Percentiles rank a stretch among this genome's conserved stretches.
These are phyloP conservation scores for Papilio dardanus DNA, from an alignment of 1,140 invertebrate species.

Conservation along the genomic window DNA sequence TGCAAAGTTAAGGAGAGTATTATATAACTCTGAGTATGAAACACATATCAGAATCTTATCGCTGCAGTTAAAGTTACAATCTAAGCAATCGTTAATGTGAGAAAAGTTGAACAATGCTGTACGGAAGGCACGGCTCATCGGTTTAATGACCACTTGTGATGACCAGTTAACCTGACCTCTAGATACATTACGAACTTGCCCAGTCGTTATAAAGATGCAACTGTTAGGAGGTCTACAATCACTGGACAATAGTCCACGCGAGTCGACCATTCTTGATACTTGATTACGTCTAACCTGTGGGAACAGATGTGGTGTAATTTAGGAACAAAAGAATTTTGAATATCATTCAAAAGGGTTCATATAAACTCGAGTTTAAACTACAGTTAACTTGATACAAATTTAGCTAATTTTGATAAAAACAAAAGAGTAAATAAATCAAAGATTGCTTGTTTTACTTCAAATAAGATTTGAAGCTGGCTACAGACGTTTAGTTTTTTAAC, in stretches of 20 bases:
- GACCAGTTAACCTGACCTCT: constrained; percentile 40
- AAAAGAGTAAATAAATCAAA: no score
- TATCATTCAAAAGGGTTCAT: background rate
- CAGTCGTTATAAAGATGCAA: background rate
- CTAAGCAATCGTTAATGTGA: constrained; percentile 56
- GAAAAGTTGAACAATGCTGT: constrained; percentile 60
- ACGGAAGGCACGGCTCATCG: constrained; percentile 64
- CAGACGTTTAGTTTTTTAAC: no score
- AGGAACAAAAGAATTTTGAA: constrained; percentile 33
- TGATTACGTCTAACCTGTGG: constrained; percentile 67
- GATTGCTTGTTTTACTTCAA: no score
- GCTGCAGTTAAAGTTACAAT: background rate
- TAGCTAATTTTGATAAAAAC: no score
- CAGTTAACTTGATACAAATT: no score
- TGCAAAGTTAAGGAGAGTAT: background rate
- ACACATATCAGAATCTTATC: background rate
- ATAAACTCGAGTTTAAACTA: no score
- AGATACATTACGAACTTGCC: background rate
- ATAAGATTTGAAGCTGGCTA: no score
- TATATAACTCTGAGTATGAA: background rate
- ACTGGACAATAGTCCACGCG: constrained; percentile 47
- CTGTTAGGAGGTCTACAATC: constrained; percentile 41
- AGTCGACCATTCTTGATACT: constrained; percentile 51
- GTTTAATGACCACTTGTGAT: constrained; percentile 52
- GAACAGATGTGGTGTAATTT: constrained; percentile 53